phyloP scores from a whole-genome alignment of 2,888 invertebrate species.

The Rhingia campestris region DNA sequence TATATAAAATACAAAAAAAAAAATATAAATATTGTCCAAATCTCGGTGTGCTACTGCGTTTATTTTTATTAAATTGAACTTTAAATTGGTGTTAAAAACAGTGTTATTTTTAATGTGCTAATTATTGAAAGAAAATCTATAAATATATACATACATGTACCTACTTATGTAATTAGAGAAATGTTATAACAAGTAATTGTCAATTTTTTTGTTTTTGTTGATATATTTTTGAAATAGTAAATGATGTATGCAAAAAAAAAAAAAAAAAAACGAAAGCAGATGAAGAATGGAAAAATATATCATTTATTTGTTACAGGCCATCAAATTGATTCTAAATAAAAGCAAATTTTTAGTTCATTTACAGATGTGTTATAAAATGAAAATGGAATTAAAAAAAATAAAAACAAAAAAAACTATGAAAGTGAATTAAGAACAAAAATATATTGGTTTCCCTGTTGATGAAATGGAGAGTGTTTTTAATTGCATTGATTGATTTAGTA shows the following conservation, averaged over 20 bases:
- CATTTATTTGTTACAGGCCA: constrained; percentile 32
- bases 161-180: constrained; percentile 32
- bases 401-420: constrained; percentile 78
- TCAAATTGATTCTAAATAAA: constrained; percentile 34
- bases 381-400: constrained; percentile 77
- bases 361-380: constrained; percentile 31
- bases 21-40: constrained; percentile 5
- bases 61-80: constrained; percentile 30
- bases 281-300: not conserved
- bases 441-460: constrained; percentile 81
- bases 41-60: constrained; percentile 59
- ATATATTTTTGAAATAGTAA: constrained; percentile 7
- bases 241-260: not conserved
- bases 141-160: constrained; percentile 22
- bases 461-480: constrained; percentile 69
- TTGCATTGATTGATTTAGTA: not conserved
- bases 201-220: constrained; percentile 35
- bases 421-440: constrained; percentile 81
- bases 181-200: not conserved
- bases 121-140: constrained; percentile 33
- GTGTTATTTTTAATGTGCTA: constrained; percentile 60
- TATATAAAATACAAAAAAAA: not conserved
- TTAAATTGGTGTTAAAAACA: constrained; percentile 57
- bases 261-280: not conserved
- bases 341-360: constrained; percentile 19